Base-by-base conservation (phyloP, 2,888 invertebrate genomes). In the Hydraecia micacea region DNA sequence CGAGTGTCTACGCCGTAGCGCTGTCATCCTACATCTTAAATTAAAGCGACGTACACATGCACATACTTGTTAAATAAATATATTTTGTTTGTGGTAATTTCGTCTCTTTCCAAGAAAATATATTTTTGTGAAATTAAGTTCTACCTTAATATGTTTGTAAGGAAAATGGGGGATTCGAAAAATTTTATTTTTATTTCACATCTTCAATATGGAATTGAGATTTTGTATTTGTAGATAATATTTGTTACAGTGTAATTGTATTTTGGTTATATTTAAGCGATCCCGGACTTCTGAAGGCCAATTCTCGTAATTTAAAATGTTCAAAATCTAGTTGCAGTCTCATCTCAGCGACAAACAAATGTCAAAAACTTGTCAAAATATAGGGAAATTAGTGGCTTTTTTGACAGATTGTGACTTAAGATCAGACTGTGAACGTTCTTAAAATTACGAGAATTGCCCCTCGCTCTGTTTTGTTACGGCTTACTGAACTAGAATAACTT, bases 1-100 rank as follows among this genome's bases (percentile, higher is more conserved):
- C 79, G 79, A 62, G 49, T 18, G 58, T 63, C 82, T 80, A 85
- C 79, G 77, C 58, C 78, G 85, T 81, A 87, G 78, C 78, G 42
- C 42, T 74, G 73, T 74, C 72, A 58, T n/a, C 18, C 25, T 36
- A 73, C 63, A 70, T 71, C 49, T 67, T 68, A 60, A 65, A 32
- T 32, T 32, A 32, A 73, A 80, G 68, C 46, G 67, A 55, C 52
- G 65, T 46, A 63, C n/a, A n/a, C n/a, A n/a, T n/a, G n/a, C n/a
- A n/a, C 32, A 32, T 32, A 32, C 25, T 62, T 62, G 39, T 77
- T 65, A 77, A 75, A 72, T 76, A 75, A 63, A 36, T 52, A 75
- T 60, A 42, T 77, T 83, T 75, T 73, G 49, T 73, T 39, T 74
- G 55, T 70, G 63, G 21, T 66, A 32, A 58, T 65, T 81, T 73